phyloP scores from a whole-genome alignment of 2,888 invertebrate genomes.

The Arctia plantaginis region DNA sequence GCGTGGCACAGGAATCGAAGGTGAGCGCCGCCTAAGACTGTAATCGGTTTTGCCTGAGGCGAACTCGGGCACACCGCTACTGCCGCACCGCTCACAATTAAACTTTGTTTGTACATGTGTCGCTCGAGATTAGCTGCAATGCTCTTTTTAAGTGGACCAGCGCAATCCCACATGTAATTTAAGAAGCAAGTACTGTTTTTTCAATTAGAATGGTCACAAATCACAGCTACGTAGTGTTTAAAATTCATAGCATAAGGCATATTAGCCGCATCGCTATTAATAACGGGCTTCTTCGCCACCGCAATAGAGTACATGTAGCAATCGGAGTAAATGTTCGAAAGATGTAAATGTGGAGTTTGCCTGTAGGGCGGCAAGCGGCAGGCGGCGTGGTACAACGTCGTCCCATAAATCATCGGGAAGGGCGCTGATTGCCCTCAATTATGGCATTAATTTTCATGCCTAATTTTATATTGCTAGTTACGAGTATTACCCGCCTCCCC shows the following conservation, averaged over 20 bases:
- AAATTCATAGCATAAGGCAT: constrained; percentile 30
- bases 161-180: constrained; percentile 81
- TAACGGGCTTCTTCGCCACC: constrained; percentile 42
- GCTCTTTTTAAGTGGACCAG: constrained; percentile 84
- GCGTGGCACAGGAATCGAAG: constrained; percentile 78
- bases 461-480: constrained; percentile 75
- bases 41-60: constrained; percentile 85
- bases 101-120: constrained; percentile 86
- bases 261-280: constrained; percentile 46
- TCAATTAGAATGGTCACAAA: constrained; percentile 57
- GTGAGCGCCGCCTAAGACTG: constrained; percentile 85
- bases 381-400: constrained; percentile 38
- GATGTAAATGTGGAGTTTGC: constrained; percentile 70
- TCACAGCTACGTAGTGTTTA: constrained; percentile 24
- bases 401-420: constrained; percentile 80
- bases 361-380: constrained; percentile 33
- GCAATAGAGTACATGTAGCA: constrained; percentile 55
- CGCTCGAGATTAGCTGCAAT: constrained; percentile 85
- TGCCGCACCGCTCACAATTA: constrained; percentile 80
- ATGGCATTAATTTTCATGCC: constrained; percentile 83
- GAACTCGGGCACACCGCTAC: constrained; percentile 45
- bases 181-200: constrained; percentile 77
- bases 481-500: constrained; percentile 57
- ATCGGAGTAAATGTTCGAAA: constrained; percentile 68
- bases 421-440: constrained; percentile 83